These are phyloP conservation scores for Eretmochelys imbricata DNA, from an alignment of 2,113 vertebrate species.

Conservation along the genomic window DNA sequence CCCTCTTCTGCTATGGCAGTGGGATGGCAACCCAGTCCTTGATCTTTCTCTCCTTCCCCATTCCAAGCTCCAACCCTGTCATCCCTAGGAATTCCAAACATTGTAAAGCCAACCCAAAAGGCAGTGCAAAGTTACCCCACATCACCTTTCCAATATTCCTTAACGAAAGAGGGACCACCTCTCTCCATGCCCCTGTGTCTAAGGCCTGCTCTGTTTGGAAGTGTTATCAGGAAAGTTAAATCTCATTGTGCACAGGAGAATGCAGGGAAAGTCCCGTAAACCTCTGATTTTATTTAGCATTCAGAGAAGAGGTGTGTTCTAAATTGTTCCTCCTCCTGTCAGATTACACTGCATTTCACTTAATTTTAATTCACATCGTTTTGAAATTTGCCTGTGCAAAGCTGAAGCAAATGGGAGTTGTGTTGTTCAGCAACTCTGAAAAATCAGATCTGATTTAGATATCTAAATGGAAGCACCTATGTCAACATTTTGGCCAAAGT, in stretches of 20 bases:
- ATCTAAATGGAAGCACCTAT: background rate
- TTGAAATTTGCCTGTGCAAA: background rate
- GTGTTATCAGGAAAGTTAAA: rapidly evolving
- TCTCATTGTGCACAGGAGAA: rapidly evolving
- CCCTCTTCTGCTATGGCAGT: background rate
- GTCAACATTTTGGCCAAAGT: conserved; percentile 7
- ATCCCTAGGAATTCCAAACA: background rate
- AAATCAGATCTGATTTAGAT: conserved; percentile 3
- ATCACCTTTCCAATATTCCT: background rate
- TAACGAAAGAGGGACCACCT: background rate
- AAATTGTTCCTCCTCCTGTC: rapidly evolving
- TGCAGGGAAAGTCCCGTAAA: rapidly evolving
- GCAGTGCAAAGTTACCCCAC: background rate
- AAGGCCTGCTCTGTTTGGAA: rapidly evolving
- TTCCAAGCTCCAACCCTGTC: background rate
- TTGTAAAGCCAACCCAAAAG: background rate
- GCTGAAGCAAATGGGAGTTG: background rate
- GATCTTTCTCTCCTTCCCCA: background rate
- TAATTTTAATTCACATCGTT: background rate
- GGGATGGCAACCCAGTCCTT: background rate
- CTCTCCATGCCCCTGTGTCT: rapidly evolving
- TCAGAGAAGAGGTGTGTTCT: rapidly evolving
- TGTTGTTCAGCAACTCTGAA: background rate
- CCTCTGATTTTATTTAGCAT: background rate
- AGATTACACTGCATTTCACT: background rate